Base-by-base conservation (phyloP, 2,888 invertebrate species). In the Cephus pygmeus region DNA sequence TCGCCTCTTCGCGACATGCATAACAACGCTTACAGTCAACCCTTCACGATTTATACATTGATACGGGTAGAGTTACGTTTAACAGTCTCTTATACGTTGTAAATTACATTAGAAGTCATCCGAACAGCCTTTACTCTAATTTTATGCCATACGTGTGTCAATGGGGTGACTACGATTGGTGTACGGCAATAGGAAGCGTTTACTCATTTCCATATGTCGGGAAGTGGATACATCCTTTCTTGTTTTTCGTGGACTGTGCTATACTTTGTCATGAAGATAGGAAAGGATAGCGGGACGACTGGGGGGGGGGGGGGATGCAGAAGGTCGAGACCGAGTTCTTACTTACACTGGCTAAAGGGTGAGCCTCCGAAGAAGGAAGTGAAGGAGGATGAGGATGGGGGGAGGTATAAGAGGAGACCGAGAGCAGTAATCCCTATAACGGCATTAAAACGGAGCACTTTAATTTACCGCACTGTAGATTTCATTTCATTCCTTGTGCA, bases 401-500 rank as follows among this genome's bases (percentile, higher is more conserved):
- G 33, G 23, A 23, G 69, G 69, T 31, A 23, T 34, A n/a, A n/a
- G 74, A 34, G 34, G 34, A 76, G 71, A 68, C 34, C 68, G 79
- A 69, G 76, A 78, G 88, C 86, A 86, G 89, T 74, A 74, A 74
- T 74, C 74, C 74, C 74, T 74, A 74, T 74, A 74, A 74, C 74
- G 36, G 74, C 74, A 74, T 74, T 74, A 74, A 74, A 74, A 74
- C 74, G 36, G 36, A 74, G 74, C 74, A 74, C 74, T 74, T 74
- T 74, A 89, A 89, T 90, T 90, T 90, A 89, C 89, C 90, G 90
- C 90, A 89, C 90, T 89, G 89, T 88, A 88, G 89, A 89, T 89
- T 89, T 89, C 87, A 86, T 87, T 87, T 85, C 89, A 87, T 90
- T 89, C 88, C 88, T 85, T 80, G 80, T 79, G 81, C 83, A 80